Evolutionary conservation across 2,113 vertebrate species (phyloP), one percentile per base, ranked within the genome.

Genomic region (Mohoua ochrocephala): DNA sequence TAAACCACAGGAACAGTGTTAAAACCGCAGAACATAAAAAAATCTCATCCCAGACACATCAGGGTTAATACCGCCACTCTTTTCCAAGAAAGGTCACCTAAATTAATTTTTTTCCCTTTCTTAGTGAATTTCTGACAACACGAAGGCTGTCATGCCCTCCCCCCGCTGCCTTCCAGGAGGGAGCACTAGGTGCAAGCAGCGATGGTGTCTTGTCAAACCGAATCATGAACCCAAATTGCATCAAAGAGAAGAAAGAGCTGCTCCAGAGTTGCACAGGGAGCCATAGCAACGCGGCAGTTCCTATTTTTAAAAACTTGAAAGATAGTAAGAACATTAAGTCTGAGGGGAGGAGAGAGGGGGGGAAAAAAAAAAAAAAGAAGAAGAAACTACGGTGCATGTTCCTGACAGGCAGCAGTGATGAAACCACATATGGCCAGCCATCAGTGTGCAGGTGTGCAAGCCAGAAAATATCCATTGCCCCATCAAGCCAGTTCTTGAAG

Each of bases 291-390:
- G 3, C 13, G 0, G 90, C n/a, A 87, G 85, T 83, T 97, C 97
- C 98, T 98, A 97, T 98, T 98, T 98, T 98, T 97, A 98, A 92
- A 86, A 97, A 94, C 84, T 90, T 91, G 95, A 89, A 96, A 96
- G 96, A 95, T 95, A 97, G 96, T 97, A 97, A 95, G 96, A 96
- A 93, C 91, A 94, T 91, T 65, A 69, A 93, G 50, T 93, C 86
- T 17, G 16, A 35, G 82, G 75, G 61, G 37, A 19, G 54, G 59
- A 17, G 35, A n/a, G 19, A 10, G 19, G 20, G 15, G 3, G 5
- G 2, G n/a, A n/a, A n/a, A n/a, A n/a, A n/a, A n/a, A n/a, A 3
- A 42, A 10, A 30, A 10, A 71, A 68, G 65, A 56, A 53, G 71
- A n/a, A 26, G 3, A n/a, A 13, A 5, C 10, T 64, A 76, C 1